Percentiles rank a stretch among this genome's conserved stretches.
phyloP scores from a whole-genome alignment of 2,113 vertebrate species.

The Vulpes vulpes region DNA sequence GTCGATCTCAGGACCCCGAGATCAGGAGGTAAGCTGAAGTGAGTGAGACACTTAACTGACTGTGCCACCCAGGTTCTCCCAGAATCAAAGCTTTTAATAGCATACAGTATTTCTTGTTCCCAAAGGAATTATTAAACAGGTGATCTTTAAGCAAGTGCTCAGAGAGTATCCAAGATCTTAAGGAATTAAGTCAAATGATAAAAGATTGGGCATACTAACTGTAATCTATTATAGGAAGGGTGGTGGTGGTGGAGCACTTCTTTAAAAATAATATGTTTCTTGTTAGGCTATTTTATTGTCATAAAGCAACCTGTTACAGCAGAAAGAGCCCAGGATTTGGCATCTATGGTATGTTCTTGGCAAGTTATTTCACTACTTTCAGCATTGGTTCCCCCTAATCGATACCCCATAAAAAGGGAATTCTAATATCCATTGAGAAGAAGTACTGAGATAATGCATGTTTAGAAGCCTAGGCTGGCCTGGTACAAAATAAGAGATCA shows the following conservation, averaged over 20 bases:
- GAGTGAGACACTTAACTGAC: neutral
- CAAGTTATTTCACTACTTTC: neutral
- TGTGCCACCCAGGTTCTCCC: neutral
- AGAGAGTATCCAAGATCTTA: neutral
- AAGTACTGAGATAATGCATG: neutral
- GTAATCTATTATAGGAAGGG: neutral
- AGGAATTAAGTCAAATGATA: conserved; percentile 33
- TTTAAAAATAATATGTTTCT: conserved; percentile 32
- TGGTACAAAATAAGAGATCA: neutral
- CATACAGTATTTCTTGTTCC: neutral
- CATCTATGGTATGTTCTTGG: neutral
- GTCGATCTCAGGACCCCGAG: neutral
- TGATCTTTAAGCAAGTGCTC: neutral
- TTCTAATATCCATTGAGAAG: neutral
- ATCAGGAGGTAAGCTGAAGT: neutral
- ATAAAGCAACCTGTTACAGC: neutral
- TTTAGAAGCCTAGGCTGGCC: neutral
- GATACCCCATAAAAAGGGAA: neutral
- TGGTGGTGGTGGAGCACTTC: neutral
- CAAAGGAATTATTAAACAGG: neutral
- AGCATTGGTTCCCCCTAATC: neutral
- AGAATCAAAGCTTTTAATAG: neutral
- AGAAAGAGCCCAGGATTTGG: neutral
- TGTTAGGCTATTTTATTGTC: neutral
- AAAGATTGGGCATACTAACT: neutral